Conservation (phyloP, 1,140 invertebrate genomes). For the Delia radicum region DNA sequence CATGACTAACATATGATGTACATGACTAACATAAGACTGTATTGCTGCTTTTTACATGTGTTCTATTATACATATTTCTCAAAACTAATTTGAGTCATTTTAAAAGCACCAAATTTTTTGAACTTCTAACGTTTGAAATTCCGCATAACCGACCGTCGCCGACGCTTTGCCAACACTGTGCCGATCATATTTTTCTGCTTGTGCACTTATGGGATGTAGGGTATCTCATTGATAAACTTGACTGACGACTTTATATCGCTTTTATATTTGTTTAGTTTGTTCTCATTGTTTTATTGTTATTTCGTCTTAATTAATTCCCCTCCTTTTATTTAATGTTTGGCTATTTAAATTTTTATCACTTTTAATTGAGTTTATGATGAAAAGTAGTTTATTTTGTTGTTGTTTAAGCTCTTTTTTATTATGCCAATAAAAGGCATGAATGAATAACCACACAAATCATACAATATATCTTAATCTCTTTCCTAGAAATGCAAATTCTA, state of each 20-base stretch:
- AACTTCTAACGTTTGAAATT: no score
- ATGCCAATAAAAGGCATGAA: neutral
- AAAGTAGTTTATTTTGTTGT: constrained; percentile 8
- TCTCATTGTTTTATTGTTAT: constrained; percentile 12
- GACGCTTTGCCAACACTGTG: no score
- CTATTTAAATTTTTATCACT: constrained; percentile 22
- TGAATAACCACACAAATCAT: neutral
- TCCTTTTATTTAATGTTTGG: constrained; percentile 2
- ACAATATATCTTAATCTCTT: neutral
- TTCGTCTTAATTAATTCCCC: constrained; percentile 15
- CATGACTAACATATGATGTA: no score
- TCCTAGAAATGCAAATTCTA: neutral
- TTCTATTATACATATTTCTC: no score
- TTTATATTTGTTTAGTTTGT: neutral
- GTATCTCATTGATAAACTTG: neutral
- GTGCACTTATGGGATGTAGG: no score
- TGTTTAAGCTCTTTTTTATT: constrained; percentile 10
- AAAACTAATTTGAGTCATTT: no score
- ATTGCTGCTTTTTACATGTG: no score
- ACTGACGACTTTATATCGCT: neutral
- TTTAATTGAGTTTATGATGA: constrained; percentile 21
- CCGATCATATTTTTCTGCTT: no score
- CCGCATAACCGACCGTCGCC: no score
- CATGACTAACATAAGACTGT: no score
- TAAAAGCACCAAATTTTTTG: no score